Evolutionary conservation across 2,888 invertebrate species (phyloP).

Genomic region (Nephrotoma flavescens): DNA sequence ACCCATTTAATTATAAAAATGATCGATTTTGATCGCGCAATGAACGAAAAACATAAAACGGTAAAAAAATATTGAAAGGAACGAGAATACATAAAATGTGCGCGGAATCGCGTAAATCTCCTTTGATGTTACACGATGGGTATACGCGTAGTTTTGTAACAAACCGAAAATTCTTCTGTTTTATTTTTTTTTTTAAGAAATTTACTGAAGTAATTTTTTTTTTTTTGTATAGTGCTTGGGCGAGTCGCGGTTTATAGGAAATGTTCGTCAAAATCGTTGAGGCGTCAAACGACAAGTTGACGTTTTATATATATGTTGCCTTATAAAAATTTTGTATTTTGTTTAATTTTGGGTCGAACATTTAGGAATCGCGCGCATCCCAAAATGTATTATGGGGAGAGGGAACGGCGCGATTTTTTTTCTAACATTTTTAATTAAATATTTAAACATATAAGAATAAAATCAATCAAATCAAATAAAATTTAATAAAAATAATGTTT

Average conservation of each 20-base stretch:
- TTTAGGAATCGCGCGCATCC: not conserved
- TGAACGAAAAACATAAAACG: not conserved
- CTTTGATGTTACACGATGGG: not conserved
- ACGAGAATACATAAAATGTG: not conserved
- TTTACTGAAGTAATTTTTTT: not conserved
- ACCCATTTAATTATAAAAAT: not conserved
- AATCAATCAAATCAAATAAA: not conserved
- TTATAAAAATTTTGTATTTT: not conserved
- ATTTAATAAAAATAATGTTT: not conserved
- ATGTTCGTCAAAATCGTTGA: slow-evolving; percentile 33
- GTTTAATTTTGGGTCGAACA: not conserved
- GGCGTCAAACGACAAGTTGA: slow-evolving; percentile 18
- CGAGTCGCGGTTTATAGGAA: slow-evolving; percentile 21
- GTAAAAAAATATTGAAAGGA: not conserved
- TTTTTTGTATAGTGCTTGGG: not conserved
- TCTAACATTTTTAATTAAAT: not conserved
- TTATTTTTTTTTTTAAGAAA: not conserved
- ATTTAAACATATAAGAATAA: not conserved
- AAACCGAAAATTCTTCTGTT: not conserved
- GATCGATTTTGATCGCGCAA: not conserved
- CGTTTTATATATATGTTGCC: not conserved
- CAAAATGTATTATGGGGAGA: not conserved
- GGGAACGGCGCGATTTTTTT: not conserved
- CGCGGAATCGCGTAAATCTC: not conserved
- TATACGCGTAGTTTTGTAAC: not conserved